Evolutionary conservation across 2,888 invertebrate genomes (phyloP).

Genomic region (Germaria angustata): DNA sequence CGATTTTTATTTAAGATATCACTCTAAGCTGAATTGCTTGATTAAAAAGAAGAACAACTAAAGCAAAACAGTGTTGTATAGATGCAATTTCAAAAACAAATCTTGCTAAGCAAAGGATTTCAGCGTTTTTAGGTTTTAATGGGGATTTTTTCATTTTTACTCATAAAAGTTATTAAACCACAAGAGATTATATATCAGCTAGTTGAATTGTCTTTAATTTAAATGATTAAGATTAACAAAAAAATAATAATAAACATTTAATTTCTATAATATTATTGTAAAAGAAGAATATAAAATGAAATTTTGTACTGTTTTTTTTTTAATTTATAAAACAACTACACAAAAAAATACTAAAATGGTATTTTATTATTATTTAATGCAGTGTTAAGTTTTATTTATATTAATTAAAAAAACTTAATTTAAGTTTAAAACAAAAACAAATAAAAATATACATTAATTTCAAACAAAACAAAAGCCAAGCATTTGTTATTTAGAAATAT

Average conservation of each 20-base stretch:
- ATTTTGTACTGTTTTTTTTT: slow-evolving; percentile 44
- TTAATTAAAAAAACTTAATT: slow-evolving; percentile 34
- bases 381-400: slow-evolving; percentile 59
- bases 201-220: slow-evolving; percentile 31
- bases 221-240: slow-evolving; percentile 19
- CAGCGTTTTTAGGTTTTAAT: background rate
- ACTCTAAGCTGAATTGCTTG: too few relatives aligned
- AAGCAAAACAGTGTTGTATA: background rate
- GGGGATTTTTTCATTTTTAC: background rate
- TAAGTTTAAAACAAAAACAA: slow-evolving; percentile 43
- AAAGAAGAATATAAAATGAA: background rate
- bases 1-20: too few relatives aligned
- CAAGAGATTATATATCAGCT: slow-evolving; percentile 25
- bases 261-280: background rate
- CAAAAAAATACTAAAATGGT: slow-evolving; percentile 50
- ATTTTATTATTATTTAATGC: slow-evolving; percentile 34
- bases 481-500: slow-evolving; percentile 70
- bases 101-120: background rate
- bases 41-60: too few relatives aligned
- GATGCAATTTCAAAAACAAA: background rate
- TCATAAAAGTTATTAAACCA: slow-evolving; percentile 17
- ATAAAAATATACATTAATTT: slow-evolving; percentile 60
- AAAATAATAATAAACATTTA: background rate
- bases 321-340: slow-evolving; percentile 50
- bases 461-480: slow-evolving; percentile 59